Evolutionary conservation across 2,113 vertebrate genomes (phyloP).

Genomic region (Rhabdomys dilectus): DNA sequence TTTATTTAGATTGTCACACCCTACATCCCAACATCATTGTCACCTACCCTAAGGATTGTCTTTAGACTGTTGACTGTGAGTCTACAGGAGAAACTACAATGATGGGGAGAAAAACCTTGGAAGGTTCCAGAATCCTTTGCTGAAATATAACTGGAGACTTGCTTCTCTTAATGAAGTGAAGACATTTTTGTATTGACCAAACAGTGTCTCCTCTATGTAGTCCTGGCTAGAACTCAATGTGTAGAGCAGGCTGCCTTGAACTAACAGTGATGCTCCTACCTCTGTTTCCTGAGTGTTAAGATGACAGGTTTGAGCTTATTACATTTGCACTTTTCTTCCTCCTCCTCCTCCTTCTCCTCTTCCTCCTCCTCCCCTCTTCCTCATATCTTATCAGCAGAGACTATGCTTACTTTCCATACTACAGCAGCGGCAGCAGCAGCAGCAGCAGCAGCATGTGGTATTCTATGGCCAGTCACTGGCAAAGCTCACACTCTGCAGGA

Average conservation of each 20-base stretch:
- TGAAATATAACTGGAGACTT: not conserved
- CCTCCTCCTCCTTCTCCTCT: not conserved
- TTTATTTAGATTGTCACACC: not conserved
- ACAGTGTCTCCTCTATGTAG: not conserved
- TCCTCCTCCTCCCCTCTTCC: too few relatives aligned
- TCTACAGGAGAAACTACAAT: not conserved
- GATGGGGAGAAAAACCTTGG: not conserved
- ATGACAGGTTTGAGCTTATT: not conserved
- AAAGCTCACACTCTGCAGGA: not conserved
- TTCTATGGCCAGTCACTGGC: not conserved
- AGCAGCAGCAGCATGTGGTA: not conserved
- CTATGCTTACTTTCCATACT: accelerated
- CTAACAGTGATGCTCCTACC: not conserved
- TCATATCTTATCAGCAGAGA: not conserved
- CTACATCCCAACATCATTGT: not conserved
- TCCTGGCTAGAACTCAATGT: not conserved
- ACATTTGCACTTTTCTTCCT: not conserved
- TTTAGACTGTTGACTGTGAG: not conserved
- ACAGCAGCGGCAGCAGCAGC: too few relatives aligned
- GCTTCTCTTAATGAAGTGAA: not conserved
- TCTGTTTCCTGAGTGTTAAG: not conserved
- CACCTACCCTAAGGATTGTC: not conserved
- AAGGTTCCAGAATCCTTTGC: not conserved
- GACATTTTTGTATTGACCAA: not conserved
- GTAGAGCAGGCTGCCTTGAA: not conserved